Percentiles rank a stretch among this genome's conserved stretches.
Evolutionary conservation across 2,888 invertebrate species (phyloP).

Genomic region (Ganaspis brasiliensis): DNA sequence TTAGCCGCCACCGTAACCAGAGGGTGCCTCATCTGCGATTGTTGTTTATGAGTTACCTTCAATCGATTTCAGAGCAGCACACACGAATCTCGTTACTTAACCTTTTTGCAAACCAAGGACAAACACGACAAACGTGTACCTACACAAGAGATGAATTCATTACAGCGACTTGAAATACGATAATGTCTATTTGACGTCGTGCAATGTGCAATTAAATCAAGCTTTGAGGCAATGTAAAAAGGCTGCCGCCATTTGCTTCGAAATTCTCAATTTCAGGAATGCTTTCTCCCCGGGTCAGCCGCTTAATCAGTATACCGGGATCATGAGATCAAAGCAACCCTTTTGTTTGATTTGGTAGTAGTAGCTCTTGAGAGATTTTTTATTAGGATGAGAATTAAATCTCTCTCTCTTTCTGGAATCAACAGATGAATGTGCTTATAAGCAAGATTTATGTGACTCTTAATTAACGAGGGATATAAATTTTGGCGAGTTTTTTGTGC

Average conservation of each 20-base stretch:
- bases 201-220: conserved; percentile 18
- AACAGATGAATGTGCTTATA: not conserved
- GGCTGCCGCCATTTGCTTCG: not conserved
- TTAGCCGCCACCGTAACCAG: conserved; percentile 29
- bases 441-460: conserved; percentile 24
- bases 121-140: not conserved
- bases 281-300: not conserved
- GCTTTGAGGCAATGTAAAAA: conserved; percentile 22
- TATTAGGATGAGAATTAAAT: not conserved
- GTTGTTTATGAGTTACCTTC: conserved; percentile 21
- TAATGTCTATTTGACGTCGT: conserved; percentile 20
- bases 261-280: conserved; percentile 24
- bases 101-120: not conserved
- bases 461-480: conserved; percentile 23
- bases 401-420: not conserved
- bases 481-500: not conserved
- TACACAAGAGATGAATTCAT: conserved; percentile 18
- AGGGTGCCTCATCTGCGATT: conserved; percentile 24
- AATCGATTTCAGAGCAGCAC: conserved; percentile 32
- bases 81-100: conserved; percentile 13
- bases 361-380: conserved; percentile 1
- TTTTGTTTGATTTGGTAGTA: conserved; percentile 16
- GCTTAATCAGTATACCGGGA: not conserved
- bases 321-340: conserved; percentile 36
- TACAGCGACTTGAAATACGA: conserved; percentile 14